Base-by-base conservation (phyloP, 1,140 invertebrate species). In the Globodera rostochiensis region DNA sequence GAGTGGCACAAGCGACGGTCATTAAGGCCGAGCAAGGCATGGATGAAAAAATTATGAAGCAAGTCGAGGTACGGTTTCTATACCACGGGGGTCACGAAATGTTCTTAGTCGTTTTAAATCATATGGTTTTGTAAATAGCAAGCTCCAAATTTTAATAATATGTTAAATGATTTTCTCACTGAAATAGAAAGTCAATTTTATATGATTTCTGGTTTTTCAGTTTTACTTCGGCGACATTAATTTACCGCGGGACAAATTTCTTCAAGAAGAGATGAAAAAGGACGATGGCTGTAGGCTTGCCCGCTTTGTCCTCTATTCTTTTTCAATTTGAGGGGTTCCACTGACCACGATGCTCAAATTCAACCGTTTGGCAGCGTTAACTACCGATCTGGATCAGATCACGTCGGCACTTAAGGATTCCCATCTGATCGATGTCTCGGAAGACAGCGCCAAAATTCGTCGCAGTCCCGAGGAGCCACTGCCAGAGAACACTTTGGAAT, bases 141-240 rank as follows among this genome's bases (percentile, higher is more conserved):
- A 36, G 36, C 36, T 36, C 3, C 1, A 36, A 36, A 36, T 36
- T 36, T 36, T 36, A 36, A 36, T 36, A 36, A 36, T 36, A 2
- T 36, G 2, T 2, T 3, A 36, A 36, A 1, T 36, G 1, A 3
- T 3, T 3, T 36, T 36, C 36, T 36, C 3, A 36, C 3, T 36
- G 36, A 36, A 36, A 36, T 36, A 1, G 36, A 36, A 36, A 36
- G 36, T 36, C 2, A 36, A 36, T 36, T 36, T 3, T 3, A 36
- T 36, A 36, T 36, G 1, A 25, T 25, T 25, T 36, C 36, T 36
- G 36, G 36, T 36, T n/a, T 91, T 92, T 80, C 84, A 94, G 93
- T 94, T 93, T 84, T 94, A 94, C 82, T 94, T 94, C 90, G 93
- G 96, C 78, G 94, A 98, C 90, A 92, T 94, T 4, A 98, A 98